Evolutionary conservation across 2,888 invertebrate species (phyloP).

Genomic region (Xestia sexstrigata): DNA sequence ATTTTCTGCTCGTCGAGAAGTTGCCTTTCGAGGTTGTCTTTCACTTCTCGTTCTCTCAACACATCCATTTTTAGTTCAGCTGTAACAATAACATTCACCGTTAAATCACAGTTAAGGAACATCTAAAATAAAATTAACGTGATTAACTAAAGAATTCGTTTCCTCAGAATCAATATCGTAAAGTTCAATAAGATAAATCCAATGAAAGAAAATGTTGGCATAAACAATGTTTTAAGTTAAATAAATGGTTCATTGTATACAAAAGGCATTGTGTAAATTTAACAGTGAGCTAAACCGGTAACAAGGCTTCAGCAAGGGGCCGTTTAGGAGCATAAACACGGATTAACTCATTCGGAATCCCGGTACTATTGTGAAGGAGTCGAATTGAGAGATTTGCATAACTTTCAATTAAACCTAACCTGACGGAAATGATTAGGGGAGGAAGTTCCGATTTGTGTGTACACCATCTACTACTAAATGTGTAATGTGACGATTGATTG

Average conservation of each 20-base stretch:
- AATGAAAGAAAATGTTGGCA: slow-evolving; percentile 76
- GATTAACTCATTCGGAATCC: slow-evolving; percentile 91
- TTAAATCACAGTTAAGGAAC: background rate
- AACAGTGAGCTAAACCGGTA: slow-evolving; percentile 87
- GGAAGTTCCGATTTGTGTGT: slow-evolving; percentile 80
- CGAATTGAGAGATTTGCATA: slow-evolving; percentile 90
- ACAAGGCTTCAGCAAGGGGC: slow-evolving; percentile 88
- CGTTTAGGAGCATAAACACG: slow-evolving; percentile 90
- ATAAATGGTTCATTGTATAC: slow-evolving; percentile 84
- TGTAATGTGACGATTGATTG: slow-evolving; percentile 38
- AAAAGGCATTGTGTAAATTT: slow-evolving; percentile 88
- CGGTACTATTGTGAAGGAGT: slow-evolving; percentile 89
- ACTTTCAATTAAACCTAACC: slow-evolving; percentile 90
- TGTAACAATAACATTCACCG: slow-evolving; percentile 89
- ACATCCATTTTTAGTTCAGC: slow-evolving; percentile 99
- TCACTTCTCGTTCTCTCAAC: slow-evolving; percentile 97
- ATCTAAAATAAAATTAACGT: background rate
- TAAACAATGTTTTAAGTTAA: slow-evolving; percentile 81
- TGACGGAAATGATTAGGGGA: slow-evolving; percentile 88
- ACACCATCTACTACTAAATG: slow-evolving; percentile 43
- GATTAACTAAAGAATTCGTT: slow-evolving; percentile 31
- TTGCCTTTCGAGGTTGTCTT: slow-evolving; percentile 98
- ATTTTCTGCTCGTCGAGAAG: slow-evolving; percentile 98
- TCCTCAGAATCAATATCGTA: slow-evolving; percentile 54
- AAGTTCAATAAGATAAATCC: slow-evolving; percentile 69